Conservation (phyloP, 1,140 invertebrate genomes). For the Drosophila sucinea region DNA sequence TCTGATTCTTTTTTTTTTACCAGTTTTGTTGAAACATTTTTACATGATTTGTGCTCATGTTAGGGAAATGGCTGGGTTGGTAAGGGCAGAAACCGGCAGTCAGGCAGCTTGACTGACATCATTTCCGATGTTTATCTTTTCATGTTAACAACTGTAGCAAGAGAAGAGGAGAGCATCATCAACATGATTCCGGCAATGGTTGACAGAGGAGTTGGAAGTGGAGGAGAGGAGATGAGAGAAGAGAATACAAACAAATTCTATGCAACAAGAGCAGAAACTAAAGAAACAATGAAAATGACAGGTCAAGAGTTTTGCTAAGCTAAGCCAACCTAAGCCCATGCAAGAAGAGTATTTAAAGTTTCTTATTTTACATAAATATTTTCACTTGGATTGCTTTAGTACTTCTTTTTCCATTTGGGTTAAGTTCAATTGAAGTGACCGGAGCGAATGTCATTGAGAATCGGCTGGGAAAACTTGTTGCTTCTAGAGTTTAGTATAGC, state of each 20-base stretch:
- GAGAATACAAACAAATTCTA: conserved; percentile 31
- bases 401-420: conserved; percentile 15
- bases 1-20: conserved; percentile 12
- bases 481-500: conserved; percentile 40
- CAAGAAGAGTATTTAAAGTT: neutral
- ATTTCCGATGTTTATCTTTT: conserved; percentile 79
- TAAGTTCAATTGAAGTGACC: conserved; percentile 19
- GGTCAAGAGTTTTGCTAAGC: conserved; percentile 36
- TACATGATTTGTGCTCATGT: conserved; percentile 43
- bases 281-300: conserved; percentile 23
- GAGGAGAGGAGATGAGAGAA: neutral
- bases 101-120: conserved; percentile 73
- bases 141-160: conserved; percentile 70
- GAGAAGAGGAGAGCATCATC: conserved; percentile 28
- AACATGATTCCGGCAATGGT: conserved; percentile 40
- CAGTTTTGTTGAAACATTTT: conserved; percentile 40
- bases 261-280: conserved; percentile 34
- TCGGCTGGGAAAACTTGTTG: conserved; percentile 43
- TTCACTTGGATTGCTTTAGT: neutral
- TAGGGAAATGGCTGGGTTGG: conserved; percentile 24
- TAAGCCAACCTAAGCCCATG: neutral
- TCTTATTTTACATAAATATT: neutral
- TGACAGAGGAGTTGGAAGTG: too few species aligned
- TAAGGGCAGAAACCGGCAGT: conserved; percentile 20
- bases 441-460: conserved; percentile 2